Evolutionary conservation across 1,140 invertebrate genomes (phyloP), one percentile per base, ranked within the genome.

Genomic region (Argopecten irradians): DNA sequence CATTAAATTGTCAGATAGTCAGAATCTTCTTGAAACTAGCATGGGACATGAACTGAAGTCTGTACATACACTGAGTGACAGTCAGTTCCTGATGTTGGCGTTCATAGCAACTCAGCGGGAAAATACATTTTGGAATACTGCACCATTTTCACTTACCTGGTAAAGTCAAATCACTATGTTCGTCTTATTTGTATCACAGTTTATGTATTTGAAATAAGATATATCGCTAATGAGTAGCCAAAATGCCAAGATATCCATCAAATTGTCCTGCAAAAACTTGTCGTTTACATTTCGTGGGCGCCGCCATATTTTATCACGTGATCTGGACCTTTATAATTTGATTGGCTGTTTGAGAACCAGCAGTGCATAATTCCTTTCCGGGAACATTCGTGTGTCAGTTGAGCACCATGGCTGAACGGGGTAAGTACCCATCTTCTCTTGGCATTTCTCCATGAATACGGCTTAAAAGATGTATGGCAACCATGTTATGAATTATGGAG

Each of bases 281-380:
- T 71, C 55, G 22, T 8, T 71, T 3, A 71, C 55, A 71, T 46
- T 83, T 86, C 83, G 46, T 86, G 86, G 86, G 82, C 35, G 89
- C 89, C 46, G 89, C 83, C 89, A 89, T 89, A 32, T 87, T 89
- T 33, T 32, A 32, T 88, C 89, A 90, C 85, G 87, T 90, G 89
- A 88, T 46, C 43, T 34, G 34, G 35, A 82, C 84, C n/a, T 28
- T 46, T 14, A n/a, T 7, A 19, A 34, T 34, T 7, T 88, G 46
- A 88, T 88, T 90, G 87, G 89, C 41, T 71, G 34, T 36, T 35
- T 16, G 43, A 71, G n/a, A 71, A 71, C 28, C 55, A 71, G 22
- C 55, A 5, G 22, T 22, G 33, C 28, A 89, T 89, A n/a, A n/a
- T 89, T 84, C 89, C 89, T 89, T 89, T 89, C 89, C 84, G 46